Percentiles rank a stretch among this genome's conserved stretches.
Evolutionary conservation across 2,113 vertebrate species (phyloP).

Genomic region (Ictalurus punctatus): DNA sequence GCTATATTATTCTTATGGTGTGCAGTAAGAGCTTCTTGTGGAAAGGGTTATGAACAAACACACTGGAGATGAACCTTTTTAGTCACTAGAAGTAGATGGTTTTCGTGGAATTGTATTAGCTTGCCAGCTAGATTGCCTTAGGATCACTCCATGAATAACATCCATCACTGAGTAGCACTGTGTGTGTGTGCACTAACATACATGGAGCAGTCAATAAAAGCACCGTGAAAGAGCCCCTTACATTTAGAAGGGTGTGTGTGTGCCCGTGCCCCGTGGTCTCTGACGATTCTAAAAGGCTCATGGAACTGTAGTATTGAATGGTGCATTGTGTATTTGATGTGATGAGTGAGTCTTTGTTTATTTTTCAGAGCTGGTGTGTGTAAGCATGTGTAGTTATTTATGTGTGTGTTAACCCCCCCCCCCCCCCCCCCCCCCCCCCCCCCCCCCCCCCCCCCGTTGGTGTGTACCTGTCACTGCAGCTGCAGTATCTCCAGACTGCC

Average conservation of each 20-base stretch:
- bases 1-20: not conserved
- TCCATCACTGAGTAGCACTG: not conserved
- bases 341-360: slow-evolving; percentile 14
- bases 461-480: slow-evolving; percentile 56
- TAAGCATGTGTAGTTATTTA: not conserved
- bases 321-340: slow-evolving; percentile 12
- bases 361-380: not conserved
- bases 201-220: not conserved
- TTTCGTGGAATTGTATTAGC: not conserved
- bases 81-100: not conserved
- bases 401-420: slow-evolving; percentile 25
- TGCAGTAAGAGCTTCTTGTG: not conserved
- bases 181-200: not conserved
- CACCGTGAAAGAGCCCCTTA: not conserved
- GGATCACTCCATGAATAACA: not conserved
- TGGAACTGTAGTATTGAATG: not conserved
- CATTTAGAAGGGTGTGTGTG: not conserved
- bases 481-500: slow-evolving; percentile 68
- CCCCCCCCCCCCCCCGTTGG: not conserved
- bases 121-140: not conserved
- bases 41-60: not conserved
- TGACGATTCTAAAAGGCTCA: not conserved
- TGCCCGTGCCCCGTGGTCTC: not conserved
- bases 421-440: no score
- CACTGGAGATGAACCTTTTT: not conserved